Base-by-base conservation (phyloP, 2,797 vertebrate species). In the Enteromius afrohamiltoni region DNA sequence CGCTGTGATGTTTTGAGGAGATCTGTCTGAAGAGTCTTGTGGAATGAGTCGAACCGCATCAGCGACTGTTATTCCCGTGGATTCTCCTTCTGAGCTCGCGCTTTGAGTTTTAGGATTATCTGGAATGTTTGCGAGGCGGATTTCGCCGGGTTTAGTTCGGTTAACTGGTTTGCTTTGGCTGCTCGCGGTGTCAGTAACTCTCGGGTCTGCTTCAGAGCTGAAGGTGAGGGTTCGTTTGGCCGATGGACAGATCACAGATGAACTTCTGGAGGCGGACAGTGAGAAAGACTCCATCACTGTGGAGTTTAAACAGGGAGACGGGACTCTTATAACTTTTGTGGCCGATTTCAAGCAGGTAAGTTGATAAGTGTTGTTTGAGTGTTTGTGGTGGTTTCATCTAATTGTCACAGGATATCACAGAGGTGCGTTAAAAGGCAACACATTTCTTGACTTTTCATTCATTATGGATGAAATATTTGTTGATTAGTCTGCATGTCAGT, bases 271-370 rank as follows among this genome's bases (percentile, higher is more conserved):
- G 89, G 97, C 97, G 79, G 97, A 99, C 94, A 95, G 94, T 69
- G 96, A 96, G 31, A 93, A 89, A 60, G 96, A 98, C 95, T 93
- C 93, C 77, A 94, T 98, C 90, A 94, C 95, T 17, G 90, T 98
- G 10, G 98, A 99, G 91, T 97, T 97, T 87, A 96, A 96, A 81
- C 94, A 96, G 80, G 94, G 95, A 45, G 97, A 98, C 68, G 97
- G 97, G 6, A 96, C 97, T 1, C 96, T 98, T 42, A 88, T 98
- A 87, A 97, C 97, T 58, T 97, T 97, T 83, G 87, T 96, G 70
- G 97, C 95, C 1, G 98, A 99, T 93, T 98, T 99, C 89, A 96
- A 93, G 89, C 97, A 97, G 97, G 98, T 98, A 92, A 94, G 93
- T 40, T 21, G 9, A 17, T 23, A 19, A 37, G 4, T 58, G 19